Percentiles rank a stretch among this genome's conserved stretches.
Evolutionary conservation across 2,888 invertebrate species (phyloP).

Genomic region (Eupithecia subumbrata): DNA sequence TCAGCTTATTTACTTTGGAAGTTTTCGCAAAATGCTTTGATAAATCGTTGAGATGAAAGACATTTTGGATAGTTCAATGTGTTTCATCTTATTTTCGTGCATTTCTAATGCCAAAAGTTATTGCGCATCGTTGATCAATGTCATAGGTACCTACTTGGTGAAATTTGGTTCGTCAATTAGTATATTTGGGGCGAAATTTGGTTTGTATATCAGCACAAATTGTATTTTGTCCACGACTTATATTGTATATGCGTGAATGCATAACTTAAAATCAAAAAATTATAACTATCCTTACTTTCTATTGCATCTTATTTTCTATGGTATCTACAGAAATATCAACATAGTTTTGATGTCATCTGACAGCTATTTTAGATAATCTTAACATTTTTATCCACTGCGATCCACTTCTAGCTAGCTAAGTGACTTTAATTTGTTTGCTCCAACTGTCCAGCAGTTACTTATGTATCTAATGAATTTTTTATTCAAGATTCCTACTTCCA

Average conservation of each 20-base stretch:
- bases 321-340: background rate
- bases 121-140: conserved; percentile 1
- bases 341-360: background rate
- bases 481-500: background rate
- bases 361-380: background rate
- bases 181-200: background rate
- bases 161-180: background rate
- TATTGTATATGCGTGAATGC: too few species aligned
- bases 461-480: background rate
- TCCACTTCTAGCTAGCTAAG: background rate
- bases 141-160: background rate
- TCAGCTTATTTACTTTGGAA: conserved; percentile 54
- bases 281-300: too few species aligned
- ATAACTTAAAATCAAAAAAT: too few species aligned
- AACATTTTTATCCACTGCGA: background rate
- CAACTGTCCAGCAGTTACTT: background rate
- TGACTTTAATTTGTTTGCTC: background rate
- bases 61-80: conserved; percentile 15
- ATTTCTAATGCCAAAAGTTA: conserved; percentile 17
- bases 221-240: background rate
- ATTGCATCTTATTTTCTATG: too few species aligned
- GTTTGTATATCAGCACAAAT: background rate
- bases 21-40: conserved; percentile 41
- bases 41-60: conserved; percentile 41
- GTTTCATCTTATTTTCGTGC: conserved; percentile 15